Conservation (phyloP, 2,797 vertebrate species). For the Trematomus bernacchii region DNA sequence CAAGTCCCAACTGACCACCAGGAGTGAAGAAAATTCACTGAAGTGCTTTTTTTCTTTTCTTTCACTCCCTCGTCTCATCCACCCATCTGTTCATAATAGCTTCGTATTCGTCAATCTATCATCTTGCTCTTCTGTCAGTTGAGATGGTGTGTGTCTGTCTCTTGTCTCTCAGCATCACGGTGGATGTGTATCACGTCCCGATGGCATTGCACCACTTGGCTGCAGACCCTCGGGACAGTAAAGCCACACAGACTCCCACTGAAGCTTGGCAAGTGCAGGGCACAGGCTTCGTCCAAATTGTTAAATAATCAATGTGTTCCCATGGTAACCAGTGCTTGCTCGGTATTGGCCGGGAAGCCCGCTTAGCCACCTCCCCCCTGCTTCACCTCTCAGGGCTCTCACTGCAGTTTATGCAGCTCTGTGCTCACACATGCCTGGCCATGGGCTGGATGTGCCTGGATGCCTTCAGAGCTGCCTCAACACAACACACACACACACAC, state of each 20-base stretch:
- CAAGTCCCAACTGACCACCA: slow-evolving; percentile 66
- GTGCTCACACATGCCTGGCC: slow-evolving; percentile 54
- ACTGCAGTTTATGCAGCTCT: slow-evolving; percentile 75
- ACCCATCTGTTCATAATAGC: slow-evolving; percentile 66
- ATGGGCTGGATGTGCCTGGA: slow-evolving; percentile 57
- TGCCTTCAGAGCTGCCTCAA: slow-evolving; percentile 45
- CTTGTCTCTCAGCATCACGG: slow-evolving; percentile 58
- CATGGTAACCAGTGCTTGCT: slow-evolving; percentile 77
- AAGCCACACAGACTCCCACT: slow-evolving; percentile 77
- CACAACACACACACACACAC: no score
- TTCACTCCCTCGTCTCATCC: slow-evolving; percentile 55
- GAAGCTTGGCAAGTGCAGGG: slow-evolving; percentile 77
- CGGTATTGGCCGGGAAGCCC: slow-evolving; percentile 65
- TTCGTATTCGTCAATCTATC: slow-evolving; percentile 59
- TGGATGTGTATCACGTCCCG: slow-evolving; percentile 58
- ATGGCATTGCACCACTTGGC: slow-evolving; percentile 66
- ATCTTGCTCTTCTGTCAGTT: slow-evolving; percentile 56
- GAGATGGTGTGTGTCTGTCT: slow-evolving; percentile 59
- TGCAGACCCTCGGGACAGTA: slow-evolving; percentile 72
- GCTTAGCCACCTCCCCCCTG: slow-evolving; percentile 62
- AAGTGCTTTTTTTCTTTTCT: slow-evolving; percentile 29
- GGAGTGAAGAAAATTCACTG: slow-evolving; percentile 56
- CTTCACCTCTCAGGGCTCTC: slow-evolving; percentile 71
- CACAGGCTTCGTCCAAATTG: slow-evolving; percentile 78
- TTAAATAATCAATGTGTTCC: slow-evolving; percentile 89